These are phyloP conservation scores for Rhopalosiphum maidis DNA, from an alignment of 1,140 invertebrate genomes.

Conservation along the genomic window DNA sequence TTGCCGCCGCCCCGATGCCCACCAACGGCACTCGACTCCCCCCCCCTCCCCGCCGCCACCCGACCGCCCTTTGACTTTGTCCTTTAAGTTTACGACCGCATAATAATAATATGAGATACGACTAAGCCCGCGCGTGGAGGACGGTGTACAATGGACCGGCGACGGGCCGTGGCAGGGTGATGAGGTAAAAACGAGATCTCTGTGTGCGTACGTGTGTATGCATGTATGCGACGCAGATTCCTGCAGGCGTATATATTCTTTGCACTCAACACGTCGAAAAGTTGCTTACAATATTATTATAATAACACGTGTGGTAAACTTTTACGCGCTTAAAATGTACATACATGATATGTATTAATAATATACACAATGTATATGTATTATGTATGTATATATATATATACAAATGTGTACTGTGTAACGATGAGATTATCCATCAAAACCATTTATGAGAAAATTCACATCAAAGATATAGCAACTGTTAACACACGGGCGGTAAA, in stretches of 20 bases:
- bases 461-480: neutral
- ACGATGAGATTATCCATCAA: neutral
- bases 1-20: neutral
- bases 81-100: constrained; percentile 47
- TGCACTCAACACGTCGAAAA: neutral
- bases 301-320: neutral
- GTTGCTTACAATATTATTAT: neutral
- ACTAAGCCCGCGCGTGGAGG: neutral
- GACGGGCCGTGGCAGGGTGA: neutral
- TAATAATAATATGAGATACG: neutral
- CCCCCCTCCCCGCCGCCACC: neutral
- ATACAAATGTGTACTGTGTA: neutral
- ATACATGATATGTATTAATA: neutral
- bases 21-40: neutral
- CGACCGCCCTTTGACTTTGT: neutral
- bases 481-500: neutral
- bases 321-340: neutral
- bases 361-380: neutral
- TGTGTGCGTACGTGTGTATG: too few relatives aligned
- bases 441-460: neutral
- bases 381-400: neutral
- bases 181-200: neutral
- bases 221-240: neutral
- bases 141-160: constrained; percentile 6
- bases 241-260: neutral